These are phyloP conservation scores for Phenacoccus solenopsis DNA, from an alignment of 1,140 invertebrate genomes.

Conservation along the genomic window DNA sequence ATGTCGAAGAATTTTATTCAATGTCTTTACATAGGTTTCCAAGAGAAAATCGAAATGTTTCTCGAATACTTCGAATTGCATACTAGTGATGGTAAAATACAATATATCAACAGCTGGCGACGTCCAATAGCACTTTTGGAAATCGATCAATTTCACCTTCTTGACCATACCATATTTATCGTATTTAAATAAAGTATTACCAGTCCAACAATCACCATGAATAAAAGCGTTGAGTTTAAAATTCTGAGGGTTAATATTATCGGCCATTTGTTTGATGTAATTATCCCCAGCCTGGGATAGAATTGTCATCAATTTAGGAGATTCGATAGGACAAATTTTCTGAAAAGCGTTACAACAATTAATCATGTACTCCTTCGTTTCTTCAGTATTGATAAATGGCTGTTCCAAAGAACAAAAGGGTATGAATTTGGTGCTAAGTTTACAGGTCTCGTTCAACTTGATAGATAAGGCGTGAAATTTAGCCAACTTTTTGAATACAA, in stretches of 20 bases:
- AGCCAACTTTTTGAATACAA: background rate
- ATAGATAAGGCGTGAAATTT: background rate
- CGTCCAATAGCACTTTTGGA: background rate
- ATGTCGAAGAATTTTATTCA: background rate
- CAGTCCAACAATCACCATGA: conserved; percentile 64
- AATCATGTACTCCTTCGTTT: no score
- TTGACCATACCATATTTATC: conserved; percentile 36
- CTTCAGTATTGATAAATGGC: no score
- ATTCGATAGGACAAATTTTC: no score
- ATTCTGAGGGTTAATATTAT: no score
- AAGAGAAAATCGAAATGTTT: background rate
- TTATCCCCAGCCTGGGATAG: no score
- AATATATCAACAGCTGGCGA: background rate
- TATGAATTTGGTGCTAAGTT: no score
- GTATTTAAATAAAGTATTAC: conserved; percentile 54
- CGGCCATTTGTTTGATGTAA: no score
- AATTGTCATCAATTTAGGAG: no score
- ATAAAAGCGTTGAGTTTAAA: conserved; percentile 46
- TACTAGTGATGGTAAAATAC: background rate
- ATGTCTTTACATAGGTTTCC: background rate
- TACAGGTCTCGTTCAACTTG: background rate
- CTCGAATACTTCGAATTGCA: background rate
- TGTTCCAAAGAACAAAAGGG: no score
- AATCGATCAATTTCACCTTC: conserved; percentile 34
- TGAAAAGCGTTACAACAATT: no score